Evolutionary conservation across 2,113 vertebrate genomes (phyloP), one percentile per base, ranked within the genome.

Genomic region (Sakesphorus luctuosus): DNA sequence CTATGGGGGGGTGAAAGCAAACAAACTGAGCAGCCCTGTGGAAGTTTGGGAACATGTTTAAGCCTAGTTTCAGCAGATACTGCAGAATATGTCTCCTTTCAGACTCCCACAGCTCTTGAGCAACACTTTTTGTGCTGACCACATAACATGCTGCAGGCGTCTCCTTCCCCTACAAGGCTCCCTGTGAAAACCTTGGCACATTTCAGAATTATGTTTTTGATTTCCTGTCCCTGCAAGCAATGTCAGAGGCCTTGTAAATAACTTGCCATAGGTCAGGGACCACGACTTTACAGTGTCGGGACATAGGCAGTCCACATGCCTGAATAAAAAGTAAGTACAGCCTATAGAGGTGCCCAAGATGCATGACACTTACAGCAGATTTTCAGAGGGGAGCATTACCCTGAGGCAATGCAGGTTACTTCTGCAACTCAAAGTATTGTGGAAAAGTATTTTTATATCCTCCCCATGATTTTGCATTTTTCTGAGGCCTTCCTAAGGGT

Each of bases 61-160:
- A 44, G 36, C 47, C 33, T 38, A 59, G 59, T 88, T 96, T 95
- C 75, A 5, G 80, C 83, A 95, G 92, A 96, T 93, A 90, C 83
- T 94, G 80, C 50, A 5, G 19, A 76, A 55, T 21, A 73, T 38
- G 55, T 77, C 68, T 92, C 35, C 43, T 90, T 50, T 78, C 11
- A 6, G 86, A 38, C 72, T 94, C 86, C 83, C 61, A 88, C 76
- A 93, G 26, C 55, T 93, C 90, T 93, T 92, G 68, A 93, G 88
- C 43, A 93, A 93, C 33, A 16, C 0, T 31, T 93, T 40, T 80
- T 74, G 49, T 80, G 72, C 86, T 94, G 79, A 89, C 79, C 83
- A 74, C 20, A 4, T n/a, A 73, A 66, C 11, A 12, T 16, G 68
- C 76, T 4, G 0, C 55, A 63, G 66, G 76, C 29, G 0, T 4